Evolutionary conservation across 2,888 invertebrate species (phyloP).

Genomic region (Ligdia adustata): DNA sequence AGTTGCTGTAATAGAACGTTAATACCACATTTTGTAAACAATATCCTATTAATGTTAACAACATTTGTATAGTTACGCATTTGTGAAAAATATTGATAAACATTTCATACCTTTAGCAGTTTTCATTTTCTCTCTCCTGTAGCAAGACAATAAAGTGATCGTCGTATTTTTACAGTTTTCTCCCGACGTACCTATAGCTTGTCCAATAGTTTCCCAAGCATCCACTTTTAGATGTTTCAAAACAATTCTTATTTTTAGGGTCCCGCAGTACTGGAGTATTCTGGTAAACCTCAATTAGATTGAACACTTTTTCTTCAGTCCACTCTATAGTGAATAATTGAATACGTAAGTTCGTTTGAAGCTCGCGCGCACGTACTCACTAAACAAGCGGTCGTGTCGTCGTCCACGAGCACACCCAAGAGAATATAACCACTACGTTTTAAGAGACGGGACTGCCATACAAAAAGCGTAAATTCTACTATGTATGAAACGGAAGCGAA

Average conservation of each 20-base stretch:
- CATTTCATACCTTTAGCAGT: constrained; percentile 11
- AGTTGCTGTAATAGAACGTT: too few relatives aligned
- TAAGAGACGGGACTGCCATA: too few relatives aligned
- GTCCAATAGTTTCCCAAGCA: background rate
- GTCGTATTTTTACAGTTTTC: constrained; percentile 16
- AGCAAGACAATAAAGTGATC: constrained; percentile 17
- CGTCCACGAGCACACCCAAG: background rate
- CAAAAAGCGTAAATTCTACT: too few relatives aligned
- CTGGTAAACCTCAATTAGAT: too few relatives aligned
- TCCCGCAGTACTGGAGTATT: too few relatives aligned
- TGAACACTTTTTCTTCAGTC: too few relatives aligned
- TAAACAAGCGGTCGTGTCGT: background rate
- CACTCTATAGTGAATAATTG: background rate
- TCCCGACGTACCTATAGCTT: background rate
- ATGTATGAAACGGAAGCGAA: too few relatives aligned
- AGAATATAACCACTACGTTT: too few relatives aligned
- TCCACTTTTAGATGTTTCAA: background rate
- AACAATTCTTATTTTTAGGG: too few relatives aligned
- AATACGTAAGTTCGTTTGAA: background rate
- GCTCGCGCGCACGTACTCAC: background rate
- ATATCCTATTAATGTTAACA: too few relatives aligned
- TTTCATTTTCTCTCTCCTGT: constrained; percentile 15
- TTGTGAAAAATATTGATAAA: constrained; percentile 2
- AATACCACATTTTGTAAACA: too few relatives aligned
- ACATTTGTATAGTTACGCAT: too few relatives aligned